These are phyloP conservation scores for Drosophila histrio DNA, from an alignment of 2,888 invertebrate genomes.

Conservation along the genomic window DNA sequence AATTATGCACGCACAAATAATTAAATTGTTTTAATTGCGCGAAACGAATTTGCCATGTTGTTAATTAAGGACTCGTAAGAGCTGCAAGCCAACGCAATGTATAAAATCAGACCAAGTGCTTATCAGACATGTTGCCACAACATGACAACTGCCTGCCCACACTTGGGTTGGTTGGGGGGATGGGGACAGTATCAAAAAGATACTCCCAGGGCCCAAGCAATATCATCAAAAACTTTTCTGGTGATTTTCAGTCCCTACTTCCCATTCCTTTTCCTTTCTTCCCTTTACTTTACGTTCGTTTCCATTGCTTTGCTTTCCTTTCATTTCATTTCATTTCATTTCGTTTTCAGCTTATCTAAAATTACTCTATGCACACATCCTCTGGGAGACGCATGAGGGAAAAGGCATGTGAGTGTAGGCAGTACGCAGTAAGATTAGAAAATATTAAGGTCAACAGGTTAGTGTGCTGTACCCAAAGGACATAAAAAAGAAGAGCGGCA, in stretches of 20 bases:
- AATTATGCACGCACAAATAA: conserved; percentile 77
- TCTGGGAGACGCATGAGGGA: conserved; percentile 12
- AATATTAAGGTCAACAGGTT: conserved; percentile 80
- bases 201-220: conserved; percentile 5
- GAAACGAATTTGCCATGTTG: conserved; percentile 54
- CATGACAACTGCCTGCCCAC: conserved; percentile 19
- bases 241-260: conserved; percentile 2
- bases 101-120: conserved; percentile 40
- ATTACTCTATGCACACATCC: conserved; percentile 64
- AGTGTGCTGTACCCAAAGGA: conserved; percentile 75
- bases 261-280: conserved; percentile 15
- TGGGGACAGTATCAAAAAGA: not conserved
- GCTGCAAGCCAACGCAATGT: conserved; percentile 5
- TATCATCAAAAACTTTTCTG: conserved; percentile 38
- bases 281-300: conserved; percentile 30
- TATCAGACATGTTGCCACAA: conserved; percentile 38
- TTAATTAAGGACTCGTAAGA: conserved; percentile 57
- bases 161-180: too few relatives aligned
- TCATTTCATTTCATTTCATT: conserved; percentile 51
- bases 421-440: conserved; percentile 70
- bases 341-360: conserved; percentile 73
- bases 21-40: conserved; percentile 74
- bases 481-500: conserved; percentile 58
- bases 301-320: conserved; percentile 38
- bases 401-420: conserved; percentile 39